Evolutionary conservation across 2,797 vertebrate species (phyloP), one percentile per base, ranked within the genome.

Genomic region (Myotis daubentonii): DNA sequence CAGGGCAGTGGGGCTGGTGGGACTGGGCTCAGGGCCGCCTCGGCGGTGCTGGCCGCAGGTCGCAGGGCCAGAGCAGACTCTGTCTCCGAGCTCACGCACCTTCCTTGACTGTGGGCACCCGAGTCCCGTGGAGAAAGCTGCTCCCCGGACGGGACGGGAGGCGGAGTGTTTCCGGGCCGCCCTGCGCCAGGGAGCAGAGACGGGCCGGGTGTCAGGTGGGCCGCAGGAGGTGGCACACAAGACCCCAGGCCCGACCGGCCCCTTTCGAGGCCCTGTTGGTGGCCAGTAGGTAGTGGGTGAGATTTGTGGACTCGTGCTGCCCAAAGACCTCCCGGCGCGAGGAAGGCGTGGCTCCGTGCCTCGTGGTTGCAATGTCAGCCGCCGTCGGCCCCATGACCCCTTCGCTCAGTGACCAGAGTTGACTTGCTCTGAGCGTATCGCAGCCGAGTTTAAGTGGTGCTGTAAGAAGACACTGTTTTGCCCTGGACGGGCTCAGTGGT

Each of bases 81-180:
- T 5, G 8, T 71, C 66, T 57, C 5, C 3, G n/a, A 10, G 49
- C 65, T 78, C 8, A 1, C 25, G 76, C 17, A 1, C 0, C 0
- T 23, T 71, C 25, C 76, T 87, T 80, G 6, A 11, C 55, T 23
- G 55, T 5, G 55, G 55, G 22, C 8, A 8, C 10, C 57, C 5
- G 19, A 25, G 62, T 10, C 53, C 71, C 0, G 0, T 33, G 36
- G 41, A 57, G 10, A 36, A 55, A 38, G 12, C 30, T 49, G 16
- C 15, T 76, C 15, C 36, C 1, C 3, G 33, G 33, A 16, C 8
- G 2, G 25, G 49, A 83, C 8, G 2, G 25, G 49, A 83, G 53
- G 10, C 78, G 51, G 33, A 55, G 41, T 75, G 4, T 41, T 19
- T 55, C 30, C 41, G 1, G n/a, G 62, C 75, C 89, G 74, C 10